Percentiles rank a stretch among this genome's conserved stretches.
Evolutionary conservation across 2,888 invertebrate species (phyloP).

Genomic region (Seira ritae): DNA sequence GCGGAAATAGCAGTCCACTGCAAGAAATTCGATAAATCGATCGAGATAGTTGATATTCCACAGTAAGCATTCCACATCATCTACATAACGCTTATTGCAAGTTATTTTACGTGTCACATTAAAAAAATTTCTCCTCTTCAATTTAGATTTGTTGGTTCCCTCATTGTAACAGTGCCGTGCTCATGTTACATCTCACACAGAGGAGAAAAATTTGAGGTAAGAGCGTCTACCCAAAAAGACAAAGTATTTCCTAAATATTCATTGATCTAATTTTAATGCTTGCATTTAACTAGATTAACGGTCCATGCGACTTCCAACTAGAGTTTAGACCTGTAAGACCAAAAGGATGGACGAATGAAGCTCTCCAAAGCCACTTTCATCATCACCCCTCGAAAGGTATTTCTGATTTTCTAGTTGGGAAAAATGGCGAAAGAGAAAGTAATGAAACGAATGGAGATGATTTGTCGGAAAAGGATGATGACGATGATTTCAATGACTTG

Average conservation of each 20-base stretch:
- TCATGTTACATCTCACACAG: constrained; percentile 31
- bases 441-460: background rate
- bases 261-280: no score
- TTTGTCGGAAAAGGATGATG: background rate
- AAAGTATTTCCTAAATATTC: background rate
- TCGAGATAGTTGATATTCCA: constrained; percentile 22
- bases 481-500: constrained; percentile 11
- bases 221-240: background rate
- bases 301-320: constrained; percentile 26
- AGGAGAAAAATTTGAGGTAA: constrained; percentile 7
- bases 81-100: constrained; percentile 9
- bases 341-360: background rate
- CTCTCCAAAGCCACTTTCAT: background rate
- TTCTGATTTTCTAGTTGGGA: background rate
- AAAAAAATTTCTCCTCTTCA: no score
- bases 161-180: constrained; percentile 40
- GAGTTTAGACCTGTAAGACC: constrained; percentile 33
- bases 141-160: background rate
- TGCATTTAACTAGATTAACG: constrained; percentile 17
- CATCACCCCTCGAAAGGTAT: background rate
- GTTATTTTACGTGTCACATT: constrained; percentile 28
- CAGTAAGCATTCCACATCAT: constrained; percentile 10
- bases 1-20: constrained; percentile 51
- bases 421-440: background rate
- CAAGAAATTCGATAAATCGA: constrained; percentile 10